Evolutionary conservation across 53 echinoderm and acorn worm species (phyloP).

Genomic region (Glandiceps talaboti): DNA sequence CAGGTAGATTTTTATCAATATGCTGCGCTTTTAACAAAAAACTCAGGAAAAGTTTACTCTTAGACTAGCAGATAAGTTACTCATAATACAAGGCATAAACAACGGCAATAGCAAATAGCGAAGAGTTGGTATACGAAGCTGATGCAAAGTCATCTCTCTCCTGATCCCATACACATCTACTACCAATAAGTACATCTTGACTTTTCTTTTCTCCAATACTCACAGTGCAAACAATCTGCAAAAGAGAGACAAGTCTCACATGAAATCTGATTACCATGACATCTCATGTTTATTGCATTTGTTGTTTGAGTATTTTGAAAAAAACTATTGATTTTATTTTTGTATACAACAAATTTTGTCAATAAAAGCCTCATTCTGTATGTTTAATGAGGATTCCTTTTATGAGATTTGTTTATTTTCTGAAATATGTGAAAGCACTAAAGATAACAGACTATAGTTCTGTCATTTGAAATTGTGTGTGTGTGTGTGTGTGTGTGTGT

Average conservation of each 20-base stretch:
- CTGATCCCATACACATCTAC: slow-evolving; percentile 88
- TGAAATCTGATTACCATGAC: not conserved
- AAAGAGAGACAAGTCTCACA: not conserved
- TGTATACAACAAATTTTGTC: not conserved
- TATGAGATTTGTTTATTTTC: too few relatives aligned
- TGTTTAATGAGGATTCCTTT: too few relatives aligned
- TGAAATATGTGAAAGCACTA: too few relatives aligned
- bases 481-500: too few relatives aligned
- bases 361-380: too few relatives aligned
- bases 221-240: slow-evolving; percentile 72
- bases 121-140: slow-evolving; percentile 53
- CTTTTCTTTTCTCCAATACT: slow-evolving; percentile 88
- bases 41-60: too few relatives aligned
- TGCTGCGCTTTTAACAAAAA: too few relatives aligned
- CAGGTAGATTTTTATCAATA: too few relatives aligned
- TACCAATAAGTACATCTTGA: slow-evolving; percentile 82
- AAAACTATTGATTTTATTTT: not conserved
- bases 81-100: slow-evolving; percentile 90
- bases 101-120: slow-evolving; percentile 75
- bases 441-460: too few relatives aligned
- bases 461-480: too few relatives aligned
- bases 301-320: not conserved
- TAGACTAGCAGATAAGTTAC: slow-evolving; percentile 20
- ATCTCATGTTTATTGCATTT: not conserved
- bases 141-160: slow-evolving; percentile 83